Evolutionary conservation across 2,797 vertebrate species (phyloP).

Genomic region (Myotis daubentonii): DNA sequence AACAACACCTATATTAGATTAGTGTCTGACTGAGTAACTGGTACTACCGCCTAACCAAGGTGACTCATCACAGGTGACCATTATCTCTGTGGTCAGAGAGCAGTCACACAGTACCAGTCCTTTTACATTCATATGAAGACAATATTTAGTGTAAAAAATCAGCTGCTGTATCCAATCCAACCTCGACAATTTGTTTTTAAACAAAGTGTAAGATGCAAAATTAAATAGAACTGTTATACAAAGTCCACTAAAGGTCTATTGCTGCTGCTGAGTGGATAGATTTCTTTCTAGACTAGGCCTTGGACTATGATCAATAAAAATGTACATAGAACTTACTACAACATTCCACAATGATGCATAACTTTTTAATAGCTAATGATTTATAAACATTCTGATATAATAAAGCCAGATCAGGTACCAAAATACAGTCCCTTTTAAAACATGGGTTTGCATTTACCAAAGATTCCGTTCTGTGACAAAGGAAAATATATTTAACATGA

Average conservation of each 20-base stretch:
- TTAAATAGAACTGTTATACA: neutral
- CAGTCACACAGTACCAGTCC: neutral
- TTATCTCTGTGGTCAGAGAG: neutral
- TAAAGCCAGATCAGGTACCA: slow-evolving; percentile 17
- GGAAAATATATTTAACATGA: neutral
- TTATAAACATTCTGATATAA: slow-evolving; percentile 40
- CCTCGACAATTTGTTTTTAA: neutral
- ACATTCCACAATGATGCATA: neutral
- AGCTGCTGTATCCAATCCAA: neutral
- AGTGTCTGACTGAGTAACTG: neutral
- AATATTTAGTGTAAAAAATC: neutral
- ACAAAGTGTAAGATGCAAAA: neutral
- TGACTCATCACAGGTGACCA: neutral
- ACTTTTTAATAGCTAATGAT: slow-evolving; percentile 14
- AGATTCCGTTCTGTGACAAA: neutral
- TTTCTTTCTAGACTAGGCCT: neutral
- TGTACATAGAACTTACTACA: neutral
- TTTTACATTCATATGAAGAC: neutral
- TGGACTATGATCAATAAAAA: neutral
- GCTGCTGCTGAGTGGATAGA: neutral
- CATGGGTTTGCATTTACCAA: slow-evolving; percentile 25
- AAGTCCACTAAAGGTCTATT: neutral
- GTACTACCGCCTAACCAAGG: neutral
- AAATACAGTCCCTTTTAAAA: slow-evolving; percentile 15
- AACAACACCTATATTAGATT: neutral